phyloP scores from a whole-genome alignment of 2,113 vertebrate genomes.

The Merops nubicus region DNA sequence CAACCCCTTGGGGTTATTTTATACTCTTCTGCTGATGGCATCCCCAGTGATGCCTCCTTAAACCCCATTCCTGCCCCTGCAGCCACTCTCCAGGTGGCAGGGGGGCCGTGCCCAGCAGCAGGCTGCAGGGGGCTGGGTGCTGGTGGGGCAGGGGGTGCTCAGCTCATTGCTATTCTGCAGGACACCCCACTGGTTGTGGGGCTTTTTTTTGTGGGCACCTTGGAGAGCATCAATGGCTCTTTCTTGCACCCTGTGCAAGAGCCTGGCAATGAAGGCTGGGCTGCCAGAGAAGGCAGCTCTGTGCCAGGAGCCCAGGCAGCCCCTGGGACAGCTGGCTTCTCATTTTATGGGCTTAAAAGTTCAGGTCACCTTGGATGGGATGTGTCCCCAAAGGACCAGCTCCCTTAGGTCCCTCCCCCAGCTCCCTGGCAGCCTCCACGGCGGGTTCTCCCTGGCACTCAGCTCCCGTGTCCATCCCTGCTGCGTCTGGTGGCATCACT shows the following conservation, averaged over 20 bases:
- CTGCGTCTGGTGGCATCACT: not conserved
- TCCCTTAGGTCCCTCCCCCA: not conserved
- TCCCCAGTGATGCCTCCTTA: not conserved
- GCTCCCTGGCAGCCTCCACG: accelerated
- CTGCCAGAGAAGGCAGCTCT: not conserved
- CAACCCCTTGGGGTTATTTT: not conserved
- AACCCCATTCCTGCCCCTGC: not conserved
- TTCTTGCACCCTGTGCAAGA: not conserved
- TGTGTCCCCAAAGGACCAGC: not conserved
- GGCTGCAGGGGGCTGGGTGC: not conserved
- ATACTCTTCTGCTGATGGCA: not conserved
- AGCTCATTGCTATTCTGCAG: slow-evolving; percentile 26
- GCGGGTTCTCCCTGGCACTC: not conserved
- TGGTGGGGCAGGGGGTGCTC: not conserved
- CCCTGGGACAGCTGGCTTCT: not conserved
- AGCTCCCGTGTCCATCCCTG: not conserved
- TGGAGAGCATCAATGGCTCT: slow-evolving; percentile 9
- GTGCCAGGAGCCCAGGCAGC: not conserved
- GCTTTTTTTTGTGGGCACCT: not conserved
- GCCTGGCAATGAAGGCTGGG: not conserved
- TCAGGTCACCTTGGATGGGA: not conserved
- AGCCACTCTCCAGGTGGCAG: accelerated
- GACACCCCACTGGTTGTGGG: not conserved
- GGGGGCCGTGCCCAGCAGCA: accelerated
- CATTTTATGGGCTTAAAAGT: not conserved